phyloP scores from a whole-genome alignment of 2,797 vertebrate genomes.

The Pseudochirops corinnae region DNA sequence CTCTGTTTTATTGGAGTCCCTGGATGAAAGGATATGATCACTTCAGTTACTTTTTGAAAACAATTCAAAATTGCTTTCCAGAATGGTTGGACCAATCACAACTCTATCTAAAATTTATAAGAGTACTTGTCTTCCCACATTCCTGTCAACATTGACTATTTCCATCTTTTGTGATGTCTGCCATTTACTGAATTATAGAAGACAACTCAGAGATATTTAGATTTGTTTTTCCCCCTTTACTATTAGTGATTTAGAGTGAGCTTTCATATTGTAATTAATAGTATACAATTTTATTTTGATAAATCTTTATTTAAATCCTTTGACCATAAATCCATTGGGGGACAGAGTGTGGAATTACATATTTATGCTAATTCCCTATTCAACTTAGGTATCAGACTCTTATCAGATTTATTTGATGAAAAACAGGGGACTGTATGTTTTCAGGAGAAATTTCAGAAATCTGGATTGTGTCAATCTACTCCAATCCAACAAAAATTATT shows the following conservation, averaged over 20 bases:
- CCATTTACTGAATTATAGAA: background rate
- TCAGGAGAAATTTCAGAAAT: background rate
- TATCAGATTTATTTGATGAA: background rate
- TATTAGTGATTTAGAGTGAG: background rate
- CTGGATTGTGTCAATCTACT: background rate
- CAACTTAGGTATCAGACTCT: background rate
- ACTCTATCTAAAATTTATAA: background rate
- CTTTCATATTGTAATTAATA: background rate
- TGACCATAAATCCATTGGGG: background rate
- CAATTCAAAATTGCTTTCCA: background rate
- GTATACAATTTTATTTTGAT: background rate
- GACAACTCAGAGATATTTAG: background rate
- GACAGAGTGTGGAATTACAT: background rate
- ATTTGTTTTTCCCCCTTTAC: background rate
- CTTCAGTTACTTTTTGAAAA: background rate
- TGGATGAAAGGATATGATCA: background rate
- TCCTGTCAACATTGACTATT: background rate
- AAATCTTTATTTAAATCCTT: background rate
- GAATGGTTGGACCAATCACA: background rate
- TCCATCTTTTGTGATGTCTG: background rate
- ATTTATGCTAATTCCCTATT: background rate
- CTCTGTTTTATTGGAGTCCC: background rate
- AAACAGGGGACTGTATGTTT: background rate
- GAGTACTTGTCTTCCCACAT: background rate
- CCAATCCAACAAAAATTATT: background rate